Base-by-base conservation (phyloP, 2,113 vertebrate genomes). In the Spheniscus mendiculus region DNA sequence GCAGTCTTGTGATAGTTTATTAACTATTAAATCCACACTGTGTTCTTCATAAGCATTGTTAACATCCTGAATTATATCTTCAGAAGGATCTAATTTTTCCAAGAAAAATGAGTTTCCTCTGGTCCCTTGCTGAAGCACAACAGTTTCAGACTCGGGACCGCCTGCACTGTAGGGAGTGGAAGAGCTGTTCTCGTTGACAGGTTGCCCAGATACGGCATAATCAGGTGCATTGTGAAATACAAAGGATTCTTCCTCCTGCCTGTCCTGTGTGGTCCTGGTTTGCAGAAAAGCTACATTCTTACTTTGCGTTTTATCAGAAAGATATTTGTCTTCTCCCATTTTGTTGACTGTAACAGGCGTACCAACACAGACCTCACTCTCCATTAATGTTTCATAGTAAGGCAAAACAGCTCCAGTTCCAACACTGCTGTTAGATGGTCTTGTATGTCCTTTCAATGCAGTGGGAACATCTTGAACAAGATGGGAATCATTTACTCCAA, bases 361-460 rank as follows among this genome's bases (percentile, higher is more conserved):
- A 23, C 36, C 8, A 15, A 53, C 85, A 78, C 74, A 38, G 15
- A 40, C 38, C 19, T 96, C 79, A 53, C 44, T 65, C 47, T 97
- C 94, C 83, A 85, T 49, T 73, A 96, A 85, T 11, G 97, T 95
- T 95, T 98, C 93, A 23, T 55, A 96, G 87, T 96, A 96, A 77
- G 97, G 95, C 81, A 97, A 72, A 78, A 81, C 55, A 76, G 72
- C 49, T 78, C 56, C 77, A 22, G 20, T 53, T 55, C 63, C 52
- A 53, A 26, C 15, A 55, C 29, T 58, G 56, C 87, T 87, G 32
- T 63, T 40, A 50, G 83, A 44, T 27, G 42, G 25, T n/a, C 87
- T 93, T 70, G n/a, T 69, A n/a, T n/a, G 63, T 52, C 20, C 44
- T 73, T 47, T 62, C 69, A 62, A 7, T 49, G 62, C 42, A 72